These are phyloP conservation scores for Microplitis mediator DNA, from an alignment of 1,140 invertebrate species.

Conservation along the genomic window DNA sequence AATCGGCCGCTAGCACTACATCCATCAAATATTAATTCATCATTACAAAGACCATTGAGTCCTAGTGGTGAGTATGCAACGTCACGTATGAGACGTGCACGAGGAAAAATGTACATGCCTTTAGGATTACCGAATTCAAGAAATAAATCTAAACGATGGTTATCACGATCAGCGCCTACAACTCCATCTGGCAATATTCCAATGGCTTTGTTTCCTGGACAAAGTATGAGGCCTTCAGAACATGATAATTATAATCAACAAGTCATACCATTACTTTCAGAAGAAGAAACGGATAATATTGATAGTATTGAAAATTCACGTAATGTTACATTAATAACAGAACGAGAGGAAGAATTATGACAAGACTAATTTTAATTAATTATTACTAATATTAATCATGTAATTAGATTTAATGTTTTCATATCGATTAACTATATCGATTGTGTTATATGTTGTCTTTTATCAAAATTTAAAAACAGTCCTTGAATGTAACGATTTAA, in stretches of 20 bases:
- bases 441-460: too few species aligned
- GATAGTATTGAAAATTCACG: constrained; percentile 12
- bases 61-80: constrained; percentile 37
- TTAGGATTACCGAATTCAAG: constrained; percentile 49
- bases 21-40: constrained; percentile 27
- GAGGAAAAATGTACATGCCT: constrained; percentile 57
- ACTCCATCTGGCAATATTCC: constrained; percentile 69
- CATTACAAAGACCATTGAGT: constrained; percentile 40
- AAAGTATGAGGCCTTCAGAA: constrained; percentile 52
- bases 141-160: constrained; percentile 65
- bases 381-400: not conserved
- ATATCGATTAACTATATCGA: not conserved
- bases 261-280: constrained; percentile 54
- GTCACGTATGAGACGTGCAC: constrained; percentile 42
- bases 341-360: constrained; percentile 49
- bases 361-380: constrained; percentile 17
- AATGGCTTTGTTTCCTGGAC: constrained; percentile 50
- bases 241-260: constrained; percentile 51
- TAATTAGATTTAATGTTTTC: not conserved
- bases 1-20: constrained; percentile 50
- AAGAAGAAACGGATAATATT: constrained; percentile 51
- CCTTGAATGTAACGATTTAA: constrained; percentile 9
- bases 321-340: constrained; percentile 27
- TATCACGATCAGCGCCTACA: constrained; percentile 76
- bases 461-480: too few species aligned